Evolutionary conservation across 2,797 vertebrate genomes (phyloP).

Genomic region (Phalloptychus januarius): DNA sequence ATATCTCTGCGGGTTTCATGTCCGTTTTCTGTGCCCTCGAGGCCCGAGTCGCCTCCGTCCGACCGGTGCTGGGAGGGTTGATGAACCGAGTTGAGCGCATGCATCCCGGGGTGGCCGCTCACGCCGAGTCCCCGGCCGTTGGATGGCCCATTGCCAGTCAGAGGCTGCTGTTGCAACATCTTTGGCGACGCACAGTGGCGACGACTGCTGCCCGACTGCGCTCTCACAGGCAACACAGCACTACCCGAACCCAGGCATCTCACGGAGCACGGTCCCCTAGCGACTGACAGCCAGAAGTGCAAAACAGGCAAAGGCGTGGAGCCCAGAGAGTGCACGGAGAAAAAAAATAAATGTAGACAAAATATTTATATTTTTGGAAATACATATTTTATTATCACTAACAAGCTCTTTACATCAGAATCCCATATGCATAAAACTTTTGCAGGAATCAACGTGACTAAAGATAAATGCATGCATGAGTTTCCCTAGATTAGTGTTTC

Average conservation of each 20-base stretch:
- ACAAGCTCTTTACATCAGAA: neutral
- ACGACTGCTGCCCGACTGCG: slow-evolving; percentile 71
- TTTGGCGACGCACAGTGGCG: slow-evolving; percentile 77
- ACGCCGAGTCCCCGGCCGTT: slow-evolving; percentile 81
- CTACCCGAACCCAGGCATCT: slow-evolving; percentile 24
- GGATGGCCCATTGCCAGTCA: slow-evolving; percentile 82
- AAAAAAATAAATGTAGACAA: neutral
- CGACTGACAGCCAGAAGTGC: slow-evolving; percentile 52
- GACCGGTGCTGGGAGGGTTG: slow-evolving; percentile 76
- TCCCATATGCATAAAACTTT: neutral
- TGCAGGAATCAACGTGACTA: neutral
- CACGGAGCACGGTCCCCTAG: slow-evolving; percentile 70
- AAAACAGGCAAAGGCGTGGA: slow-evolving; percentile 1
- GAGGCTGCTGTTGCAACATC: slow-evolving; percentile 87
- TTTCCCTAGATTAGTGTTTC: too few relatives aligned
- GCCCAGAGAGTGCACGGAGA: neutral
- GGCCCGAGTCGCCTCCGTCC: slow-evolving; percentile 81
- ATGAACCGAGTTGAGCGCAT: slow-evolving; percentile 77
- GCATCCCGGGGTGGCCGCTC: slow-evolving; percentile 82
- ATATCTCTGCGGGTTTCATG: slow-evolving; percentile 89
- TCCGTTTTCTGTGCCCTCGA: slow-evolving; percentile 86
- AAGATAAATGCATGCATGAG: too few relatives aligned
- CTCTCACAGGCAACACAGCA: slow-evolving; percentile 37
- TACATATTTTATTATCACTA: neutral
- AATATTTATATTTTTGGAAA: neutral